phyloP scores from a whole-genome alignment of 2,888 invertebrate species.

The Matsumyia berberina region DNA sequence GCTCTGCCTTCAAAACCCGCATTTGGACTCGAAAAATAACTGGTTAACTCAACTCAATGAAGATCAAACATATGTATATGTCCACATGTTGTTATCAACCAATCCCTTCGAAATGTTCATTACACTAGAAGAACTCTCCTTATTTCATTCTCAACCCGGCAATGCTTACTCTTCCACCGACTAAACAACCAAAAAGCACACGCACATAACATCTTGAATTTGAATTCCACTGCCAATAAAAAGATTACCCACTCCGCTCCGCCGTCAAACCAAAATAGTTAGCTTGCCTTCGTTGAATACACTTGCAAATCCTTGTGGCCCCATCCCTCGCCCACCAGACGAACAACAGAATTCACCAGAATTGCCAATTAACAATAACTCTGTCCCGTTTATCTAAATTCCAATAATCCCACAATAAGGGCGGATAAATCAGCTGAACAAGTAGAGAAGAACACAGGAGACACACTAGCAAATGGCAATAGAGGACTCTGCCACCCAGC shows the following conservation, averaged over 20 bases:
- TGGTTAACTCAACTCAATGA: no score
- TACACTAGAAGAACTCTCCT: no score
- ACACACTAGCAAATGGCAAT: constrained; percentile 35
- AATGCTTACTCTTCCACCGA: constrained; percentile 19
- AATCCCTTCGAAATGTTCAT: no score
- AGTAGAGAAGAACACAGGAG: constrained; percentile 43
- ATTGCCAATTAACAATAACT: constrained; percentile 76
- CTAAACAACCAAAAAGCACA: constrained; percentile 8
- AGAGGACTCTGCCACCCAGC: neutral
- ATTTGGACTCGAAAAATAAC: no score
- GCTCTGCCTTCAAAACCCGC: no score
- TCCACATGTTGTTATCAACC: no score
- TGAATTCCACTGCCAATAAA: constrained; percentile 69
- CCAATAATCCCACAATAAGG: constrained; percentile 75
- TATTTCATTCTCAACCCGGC: neutral
- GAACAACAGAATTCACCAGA: constrained; percentile 60
- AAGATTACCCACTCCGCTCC: constrained; percentile 65
- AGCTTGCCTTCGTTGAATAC: constrained; percentile 17
- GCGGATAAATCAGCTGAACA: constrained; percentile 68
- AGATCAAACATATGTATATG: no score
- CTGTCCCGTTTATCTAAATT: constrained; percentile 75
- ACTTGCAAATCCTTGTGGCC: constrained; percentile 49
- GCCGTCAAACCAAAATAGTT: constrained; percentile 46
- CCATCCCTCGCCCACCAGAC: constrained; percentile 56
- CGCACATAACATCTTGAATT: constrained; percentile 49